phyloP scores from a whole-genome alignment of 2,113 vertebrate genomes.

The Pantherophis guttatus region DNA sequence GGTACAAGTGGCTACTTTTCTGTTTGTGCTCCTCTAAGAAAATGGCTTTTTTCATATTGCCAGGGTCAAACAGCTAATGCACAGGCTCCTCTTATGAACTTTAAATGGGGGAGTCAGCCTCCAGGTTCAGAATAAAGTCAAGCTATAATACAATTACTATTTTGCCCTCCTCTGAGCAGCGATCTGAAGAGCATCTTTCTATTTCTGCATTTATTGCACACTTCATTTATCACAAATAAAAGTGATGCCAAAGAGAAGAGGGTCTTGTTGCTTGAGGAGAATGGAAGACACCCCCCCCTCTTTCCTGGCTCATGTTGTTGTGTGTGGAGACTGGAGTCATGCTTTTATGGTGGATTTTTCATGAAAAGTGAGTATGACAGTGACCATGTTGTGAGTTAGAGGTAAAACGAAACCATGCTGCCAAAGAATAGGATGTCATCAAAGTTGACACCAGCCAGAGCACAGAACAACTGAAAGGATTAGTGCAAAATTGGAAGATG shows the following conservation, averaged over 20 bases:
- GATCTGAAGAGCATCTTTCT: slow-evolving; percentile 57
- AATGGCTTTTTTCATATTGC: slow-evolving; percentile 37
- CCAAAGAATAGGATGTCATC: too few species aligned
- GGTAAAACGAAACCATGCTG: background rate
- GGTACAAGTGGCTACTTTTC: slow-evolving; percentile 37
- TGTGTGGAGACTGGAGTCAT: background rate
- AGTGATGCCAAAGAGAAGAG: slow-evolving; percentile 44
- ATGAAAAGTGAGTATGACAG: background rate
- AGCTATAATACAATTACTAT: slow-evolving; percentile 68
- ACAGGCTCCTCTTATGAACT: slow-evolving; percentile 64
- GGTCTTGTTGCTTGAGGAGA: background rate
- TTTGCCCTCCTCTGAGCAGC: slow-evolving; percentile 58
- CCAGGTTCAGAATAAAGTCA: slow-evolving; percentile 64
- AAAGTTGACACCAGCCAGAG: too few species aligned
- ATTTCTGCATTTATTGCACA: slow-evolving; percentile 45
- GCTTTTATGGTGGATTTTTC: background rate
- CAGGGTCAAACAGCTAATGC: slow-evolving; percentile 55
- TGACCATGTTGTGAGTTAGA: background rate
- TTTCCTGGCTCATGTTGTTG: background rate
- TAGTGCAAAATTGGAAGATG: background rate
- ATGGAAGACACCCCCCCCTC: background rate
- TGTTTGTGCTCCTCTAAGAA: slow-evolving; percentile 18
- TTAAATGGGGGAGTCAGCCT: slow-evolving; percentile 62
- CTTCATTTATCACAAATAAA: slow-evolving; percentile 53
- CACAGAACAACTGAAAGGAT: background rate